Conservation (phyloP, 37 sponge, comb jelly and placozoan species). For the Ephydatia muelleri region DNA sequence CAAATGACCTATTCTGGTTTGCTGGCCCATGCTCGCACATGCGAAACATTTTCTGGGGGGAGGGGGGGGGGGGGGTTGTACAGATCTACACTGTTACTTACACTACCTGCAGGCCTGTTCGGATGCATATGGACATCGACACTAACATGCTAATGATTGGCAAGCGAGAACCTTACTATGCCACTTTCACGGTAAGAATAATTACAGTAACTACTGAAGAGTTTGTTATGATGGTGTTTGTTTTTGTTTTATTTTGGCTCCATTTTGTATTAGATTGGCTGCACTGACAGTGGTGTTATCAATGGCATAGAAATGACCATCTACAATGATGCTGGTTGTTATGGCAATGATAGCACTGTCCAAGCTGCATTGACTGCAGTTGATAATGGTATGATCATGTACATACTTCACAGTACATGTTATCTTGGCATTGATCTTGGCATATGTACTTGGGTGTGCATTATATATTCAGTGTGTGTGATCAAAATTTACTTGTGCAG, state of each 20-base stretch:
- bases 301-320: conserved; percentile 61
- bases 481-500: too few relatives aligned
- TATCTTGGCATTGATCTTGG: too few relatives aligned
- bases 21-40: too few relatives aligned
- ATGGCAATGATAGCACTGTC: conserved; percentile 35
- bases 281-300: conserved; percentile 57
- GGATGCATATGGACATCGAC: conserved; percentile 83
- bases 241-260: neutral
- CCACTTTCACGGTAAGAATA: conserved; percentile 47
- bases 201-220: neutral
- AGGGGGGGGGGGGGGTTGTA: too few relatives aligned
- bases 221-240: neutral
- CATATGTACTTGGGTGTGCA: too few relatives aligned
- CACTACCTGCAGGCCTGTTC: conserved; percentile 69
- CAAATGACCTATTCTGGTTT: too few relatives aligned
- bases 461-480: too few relatives aligned
- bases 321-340: conserved; percentile 63
- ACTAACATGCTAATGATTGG: conserved; percentile 87
- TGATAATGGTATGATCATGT: conserved; percentile 46
- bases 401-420: neutral
- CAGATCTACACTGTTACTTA: too few relatives aligned
- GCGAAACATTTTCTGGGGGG: too few relatives aligned
- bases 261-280: conserved; percentile 48
- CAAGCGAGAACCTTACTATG: conserved; percentile 68
- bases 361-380: conserved; percentile 13